phyloP scores from a whole-genome alignment of 35 echinoderm and acorn worm genomes.

The Apostichopus japonicus region DNA sequence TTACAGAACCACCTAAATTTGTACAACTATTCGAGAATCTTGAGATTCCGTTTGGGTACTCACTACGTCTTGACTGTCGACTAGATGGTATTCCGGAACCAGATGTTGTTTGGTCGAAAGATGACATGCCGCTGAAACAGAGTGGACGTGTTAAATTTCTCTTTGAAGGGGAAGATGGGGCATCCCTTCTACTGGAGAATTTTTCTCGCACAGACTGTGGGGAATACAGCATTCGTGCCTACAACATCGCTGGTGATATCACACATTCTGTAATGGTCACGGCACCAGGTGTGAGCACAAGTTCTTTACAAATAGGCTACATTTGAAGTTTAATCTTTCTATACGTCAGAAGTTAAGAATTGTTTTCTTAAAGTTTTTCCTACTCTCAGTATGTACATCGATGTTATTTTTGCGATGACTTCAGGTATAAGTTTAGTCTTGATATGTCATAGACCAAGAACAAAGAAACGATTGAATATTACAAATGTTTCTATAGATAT shows the following conservation, averaged over 20 bases:
- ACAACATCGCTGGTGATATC: slow-evolving; percentile 84
- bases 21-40: slow-evolving; percentile 58
- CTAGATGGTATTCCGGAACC: slow-evolving; percentile 96
- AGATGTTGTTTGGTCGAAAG: slow-evolving; percentile 90
- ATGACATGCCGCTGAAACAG: slow-evolving; percentile 73
- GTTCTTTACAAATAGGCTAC: too few species aligned
- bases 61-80: slow-evolving; percentile 70
- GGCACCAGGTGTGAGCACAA: slow-evolving; percentile 64
- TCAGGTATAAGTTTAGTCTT: too few species aligned
- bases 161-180: slow-evolving; percentile 93
- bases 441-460: too few species aligned
- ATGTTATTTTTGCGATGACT: too few species aligned
- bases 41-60: slow-evolving; percentile 60
- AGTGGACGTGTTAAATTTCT: slow-evolving; percentile 63
- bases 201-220: slow-evolving; percentile 77
- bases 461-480: too few species aligned
- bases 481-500: too few species aligned
- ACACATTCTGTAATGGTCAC: slow-evolving; percentile 69
- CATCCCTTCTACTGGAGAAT: slow-evolving; percentile 71
- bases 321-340: too few species aligned
- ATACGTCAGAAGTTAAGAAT: too few species aligned
- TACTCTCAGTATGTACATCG: too few species aligned
- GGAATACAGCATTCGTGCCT: slow-evolving; percentile 77
- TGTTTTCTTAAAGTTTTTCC: too few species aligned
- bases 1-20: slow-evolving; percentile 80